Evolutionary conservation across 2,797 vertebrate species (phyloP), one percentile per base, ranked within the genome.

Genomic region (Diglossa cyanea): DNA sequence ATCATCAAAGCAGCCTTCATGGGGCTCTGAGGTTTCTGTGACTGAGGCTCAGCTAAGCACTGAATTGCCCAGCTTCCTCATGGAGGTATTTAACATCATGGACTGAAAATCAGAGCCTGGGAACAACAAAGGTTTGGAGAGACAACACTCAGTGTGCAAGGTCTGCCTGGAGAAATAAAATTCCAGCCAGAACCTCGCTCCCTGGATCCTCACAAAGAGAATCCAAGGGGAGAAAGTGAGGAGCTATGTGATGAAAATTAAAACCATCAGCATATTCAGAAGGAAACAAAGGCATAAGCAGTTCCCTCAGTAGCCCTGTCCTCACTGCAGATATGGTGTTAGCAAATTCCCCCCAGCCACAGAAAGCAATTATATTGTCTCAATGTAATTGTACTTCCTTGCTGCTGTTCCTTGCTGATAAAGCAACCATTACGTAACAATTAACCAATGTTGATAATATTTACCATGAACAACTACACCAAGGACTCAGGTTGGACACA

Each of bases 101-200:
- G 17, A 30, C 80, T 65, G 62, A 72, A 78, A 96, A 92, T 78
- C 65, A 92, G 92, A 86, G 83, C 51, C 75, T 89, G 57, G n/a
- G 58, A 77, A 91, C 85, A 93, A 86, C 90, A 95, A 95, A 93
- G 47, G 17, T 55, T 91, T 96, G 95, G 90, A 95, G 44, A 91
- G 65, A 93, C 94, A 95, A 86, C 61, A 96, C 76, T 86, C 75
- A 71, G 19, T 11, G 24, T 17, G 67, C 40, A 88, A 86, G 68
- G 47, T 71, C 83, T 90, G 94, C 76, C 76, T 47, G 47, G 33
- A 95, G 86, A 93, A 94, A 92, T n/a, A 18, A 71, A 93, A 77
- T 58, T 77, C 35, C 47, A 84, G 42, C 66, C 90, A 90, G 88
- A 88, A 68, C 35, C n/a, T 92, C 17, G 4, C 54, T 90, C 50